A percentile compares a stretch with the other conserved stretches of the same genome.
Evolutionary conservation across 2,888 invertebrate genomes (phyloP).

Genomic region (Synanthedon formicaeformis): DNA sequence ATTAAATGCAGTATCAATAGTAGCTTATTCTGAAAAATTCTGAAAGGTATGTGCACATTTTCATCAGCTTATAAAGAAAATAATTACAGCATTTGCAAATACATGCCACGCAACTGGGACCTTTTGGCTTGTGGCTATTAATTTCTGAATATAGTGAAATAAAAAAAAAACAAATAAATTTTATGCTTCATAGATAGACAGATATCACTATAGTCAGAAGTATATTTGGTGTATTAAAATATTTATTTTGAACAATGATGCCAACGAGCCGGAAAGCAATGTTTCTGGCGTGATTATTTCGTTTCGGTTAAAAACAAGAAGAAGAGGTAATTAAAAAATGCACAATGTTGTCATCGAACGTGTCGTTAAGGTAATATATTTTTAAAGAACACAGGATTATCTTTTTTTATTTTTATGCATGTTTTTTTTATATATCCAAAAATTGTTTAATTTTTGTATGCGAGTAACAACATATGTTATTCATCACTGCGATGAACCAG

Average conservation of each 20-base stretch:
- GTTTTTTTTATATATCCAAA: background rate
- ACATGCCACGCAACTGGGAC: too few relatives aligned
- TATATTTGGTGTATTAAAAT: background rate
- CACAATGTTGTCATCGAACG: too few relatives aligned
- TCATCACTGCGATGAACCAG: background rate
- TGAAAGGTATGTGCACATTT: too few relatives aligned
- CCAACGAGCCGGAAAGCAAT: background rate
- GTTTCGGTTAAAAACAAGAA: background rate
- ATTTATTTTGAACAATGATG: background rate
- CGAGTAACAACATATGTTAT: background rate
- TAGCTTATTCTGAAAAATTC: too few relatives aligned
- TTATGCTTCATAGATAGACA: too few relatives aligned
- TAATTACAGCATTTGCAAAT: too few relatives aligned
- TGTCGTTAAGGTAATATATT: background rate
- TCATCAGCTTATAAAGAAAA: too few relatives aligned
- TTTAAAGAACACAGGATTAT: background rate
- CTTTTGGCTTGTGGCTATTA: too few relatives aligned
- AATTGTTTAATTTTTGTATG: background rate
- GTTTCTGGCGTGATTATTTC: background rate
- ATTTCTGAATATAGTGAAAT: too few relatives aligned
- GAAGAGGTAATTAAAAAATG: background rate
- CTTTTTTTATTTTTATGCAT: background rate
- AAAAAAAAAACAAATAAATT: too few relatives aligned
- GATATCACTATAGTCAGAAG: too few relatives aligned
- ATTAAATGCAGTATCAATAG: too few relatives aligned